These are phyloP conservation scores for Philereme transversata DNA, from an alignment of 2,888 invertebrate genomes.

Conservation along the genomic window DNA sequence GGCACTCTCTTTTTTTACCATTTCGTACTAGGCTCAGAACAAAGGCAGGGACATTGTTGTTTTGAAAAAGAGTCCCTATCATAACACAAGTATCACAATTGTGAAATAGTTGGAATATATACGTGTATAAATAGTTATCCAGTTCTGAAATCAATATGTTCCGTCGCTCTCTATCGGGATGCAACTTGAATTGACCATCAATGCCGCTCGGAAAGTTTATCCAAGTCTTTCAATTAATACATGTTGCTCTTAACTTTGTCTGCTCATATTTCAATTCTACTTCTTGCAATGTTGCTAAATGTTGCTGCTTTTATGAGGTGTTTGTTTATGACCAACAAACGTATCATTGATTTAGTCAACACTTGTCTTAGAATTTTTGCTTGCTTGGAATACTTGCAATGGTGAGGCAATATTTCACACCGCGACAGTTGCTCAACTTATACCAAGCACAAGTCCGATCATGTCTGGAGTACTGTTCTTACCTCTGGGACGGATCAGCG, in stretches of 20 bases:
- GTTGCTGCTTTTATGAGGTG: background rate
- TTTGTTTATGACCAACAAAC: no score
- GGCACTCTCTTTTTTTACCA: background rate
- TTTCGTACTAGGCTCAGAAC: background rate
- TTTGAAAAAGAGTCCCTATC: background rate
- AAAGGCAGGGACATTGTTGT: background rate
- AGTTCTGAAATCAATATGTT: slow-evolving; percentile 1
- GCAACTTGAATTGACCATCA: slow-evolving; percentile 9
- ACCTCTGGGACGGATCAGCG: no score
- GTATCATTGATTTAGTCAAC: no score
- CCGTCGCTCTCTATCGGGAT: slow-evolving; percentile 6
- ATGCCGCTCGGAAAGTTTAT: slow-evolving; percentile 3
- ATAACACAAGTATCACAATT: background rate
- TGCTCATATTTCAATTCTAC: slow-evolving; percentile 2
- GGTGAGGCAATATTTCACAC: no score
- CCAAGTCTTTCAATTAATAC: slow-evolving; percentile 7
- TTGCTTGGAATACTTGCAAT: no score
- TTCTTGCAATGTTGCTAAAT: background rate
- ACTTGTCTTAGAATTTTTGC: no score
- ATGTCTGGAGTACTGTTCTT: no score
- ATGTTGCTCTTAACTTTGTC: slow-evolving; percentile 11
- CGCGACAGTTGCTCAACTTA: no score
- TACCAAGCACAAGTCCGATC: no score
- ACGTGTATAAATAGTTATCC: no score
- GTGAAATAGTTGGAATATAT: background rate